phyloP scores from a whole-genome alignment of 2,888 invertebrate species.

The Caenorhabditis angaria region DNA sequence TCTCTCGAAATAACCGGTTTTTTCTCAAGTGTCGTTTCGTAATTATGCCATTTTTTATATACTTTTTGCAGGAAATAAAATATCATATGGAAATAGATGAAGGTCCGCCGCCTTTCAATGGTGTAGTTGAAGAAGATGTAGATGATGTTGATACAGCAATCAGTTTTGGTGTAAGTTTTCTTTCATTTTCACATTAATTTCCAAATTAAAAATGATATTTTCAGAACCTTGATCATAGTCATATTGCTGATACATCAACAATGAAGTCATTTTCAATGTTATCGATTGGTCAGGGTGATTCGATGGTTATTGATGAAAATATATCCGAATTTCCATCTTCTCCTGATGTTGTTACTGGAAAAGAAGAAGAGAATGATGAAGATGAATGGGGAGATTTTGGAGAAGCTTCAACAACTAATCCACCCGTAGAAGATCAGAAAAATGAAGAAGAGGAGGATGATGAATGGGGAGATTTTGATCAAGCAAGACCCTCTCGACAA shows the following conservation, averaged over 20 bases:
- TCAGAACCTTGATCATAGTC: not conserved
- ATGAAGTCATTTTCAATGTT: not conserved
- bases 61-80: not conserved
- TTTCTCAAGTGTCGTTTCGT: not conserved
- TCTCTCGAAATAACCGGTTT: not conserved
- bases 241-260: not conserved
- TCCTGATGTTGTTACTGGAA: not conserved
- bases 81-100: constrained; percentile 37
- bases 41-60: not conserved
- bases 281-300: not conserved
- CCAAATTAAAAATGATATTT: not conserved
- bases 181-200: no score
- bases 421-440: not conserved
- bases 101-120: constrained; percentile 33
- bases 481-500: constrained; percentile 19
- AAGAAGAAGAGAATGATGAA: not conserved
- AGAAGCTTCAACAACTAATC: not conserved
- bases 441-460: constrained; percentile 20
- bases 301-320: not conserved
- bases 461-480: constrained; percentile 58
- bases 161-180: not conserved
- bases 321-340: not conserved
- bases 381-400: not conserved
- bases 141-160: not conserved
- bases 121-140: constrained; percentile 11